Conservation (phyloP, 2,797 vertebrate species). For the Calcarius lapponicus region DNA sequence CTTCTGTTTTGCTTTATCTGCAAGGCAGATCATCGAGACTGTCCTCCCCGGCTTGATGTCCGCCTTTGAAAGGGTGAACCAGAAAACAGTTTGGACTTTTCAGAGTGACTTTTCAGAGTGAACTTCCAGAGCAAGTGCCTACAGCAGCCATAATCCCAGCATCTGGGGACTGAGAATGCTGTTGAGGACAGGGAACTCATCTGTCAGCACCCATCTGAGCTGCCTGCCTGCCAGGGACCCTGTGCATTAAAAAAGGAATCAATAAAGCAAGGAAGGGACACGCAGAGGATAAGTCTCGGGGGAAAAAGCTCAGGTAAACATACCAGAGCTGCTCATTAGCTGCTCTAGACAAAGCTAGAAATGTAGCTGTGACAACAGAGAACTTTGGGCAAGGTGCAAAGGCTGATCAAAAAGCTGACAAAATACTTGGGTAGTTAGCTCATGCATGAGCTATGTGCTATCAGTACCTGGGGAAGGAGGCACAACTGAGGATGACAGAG, state of each 20-base stretch:
- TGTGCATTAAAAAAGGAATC: background rate
- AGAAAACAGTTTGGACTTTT: background rate
- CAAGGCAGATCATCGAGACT: background rate
- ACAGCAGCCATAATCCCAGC: background rate
- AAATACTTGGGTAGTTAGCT: conserved; percentile 30
- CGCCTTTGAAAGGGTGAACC: background rate
- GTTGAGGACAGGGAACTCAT: background rate
- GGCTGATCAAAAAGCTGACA: conserved; percentile 37
- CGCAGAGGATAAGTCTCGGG: background rate
- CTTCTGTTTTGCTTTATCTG: background rate
- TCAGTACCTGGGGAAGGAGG: background rate
- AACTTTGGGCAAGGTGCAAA: conserved; percentile 52
- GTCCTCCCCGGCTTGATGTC: background rate
- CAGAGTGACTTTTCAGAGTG: background rate
- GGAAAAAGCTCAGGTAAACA: conserved; percentile 41
- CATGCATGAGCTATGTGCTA: background rate
- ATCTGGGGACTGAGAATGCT: background rate
- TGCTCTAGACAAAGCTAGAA: background rate
- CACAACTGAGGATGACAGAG: background rate
- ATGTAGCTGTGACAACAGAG: conserved; percentile 9
- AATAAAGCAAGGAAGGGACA: background rate
- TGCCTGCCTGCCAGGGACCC: background rate
- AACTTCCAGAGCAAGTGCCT: background rate
- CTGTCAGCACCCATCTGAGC: background rate
- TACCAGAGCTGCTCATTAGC: background rate